phyloP scores from a whole-genome alignment of 2,113 vertebrate genomes.

The Okapia johnstoni region DNA sequence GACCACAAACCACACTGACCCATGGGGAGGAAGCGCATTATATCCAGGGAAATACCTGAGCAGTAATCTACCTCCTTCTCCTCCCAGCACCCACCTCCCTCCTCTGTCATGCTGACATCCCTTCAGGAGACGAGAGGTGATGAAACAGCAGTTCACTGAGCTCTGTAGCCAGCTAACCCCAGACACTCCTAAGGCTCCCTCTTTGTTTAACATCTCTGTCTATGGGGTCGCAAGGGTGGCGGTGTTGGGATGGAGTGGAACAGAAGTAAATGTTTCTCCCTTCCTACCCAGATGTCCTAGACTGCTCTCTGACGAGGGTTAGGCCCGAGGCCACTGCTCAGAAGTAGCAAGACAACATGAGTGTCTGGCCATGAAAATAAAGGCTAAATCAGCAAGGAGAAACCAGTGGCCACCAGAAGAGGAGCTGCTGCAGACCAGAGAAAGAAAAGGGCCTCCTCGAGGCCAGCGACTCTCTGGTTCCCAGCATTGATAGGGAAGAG shows the following conservation, averaged over 20 bases:
- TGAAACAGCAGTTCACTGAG: rapidly evolving
- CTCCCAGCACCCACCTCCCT: not conserved
- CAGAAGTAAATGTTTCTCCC: not conserved
- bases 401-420: not conserved
- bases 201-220: not conserved
- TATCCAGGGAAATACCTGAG: not conserved
- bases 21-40: rapidly evolving
- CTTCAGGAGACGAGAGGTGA: rapidly evolving
- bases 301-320: not conserved
- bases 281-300: not conserved
- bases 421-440: rapidly evolving
- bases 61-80: too few relatives aligned
- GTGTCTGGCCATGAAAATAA: not conserved
- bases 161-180: rapidly evolving
- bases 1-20: not conserved
- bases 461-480: not conserved
- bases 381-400: not conserved
- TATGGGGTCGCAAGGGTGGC: not conserved
- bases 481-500: rapidly evolving
- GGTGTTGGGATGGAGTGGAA: not conserved
- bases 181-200: not conserved
- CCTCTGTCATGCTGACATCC: not conserved
- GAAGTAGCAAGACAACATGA: not conserved
- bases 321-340: not conserved
- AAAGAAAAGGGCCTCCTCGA: not conserved